These are phyloP conservation scores for Apomyelois bistriatella DNA, from an alignment of 2,888 invertebrate species.

Conservation along the genomic window DNA sequence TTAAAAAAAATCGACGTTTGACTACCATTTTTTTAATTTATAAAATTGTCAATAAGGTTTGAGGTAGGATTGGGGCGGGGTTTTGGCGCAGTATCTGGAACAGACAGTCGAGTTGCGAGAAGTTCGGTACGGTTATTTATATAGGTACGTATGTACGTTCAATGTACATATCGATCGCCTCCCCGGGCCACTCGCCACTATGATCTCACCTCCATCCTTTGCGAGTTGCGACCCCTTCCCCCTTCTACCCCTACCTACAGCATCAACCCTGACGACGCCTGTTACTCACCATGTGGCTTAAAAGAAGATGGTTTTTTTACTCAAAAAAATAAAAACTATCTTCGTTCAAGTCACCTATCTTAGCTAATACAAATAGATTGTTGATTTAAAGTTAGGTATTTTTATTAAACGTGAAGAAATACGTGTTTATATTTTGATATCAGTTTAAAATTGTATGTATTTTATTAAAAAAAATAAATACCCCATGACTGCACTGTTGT, in stretches of 20 bases:
- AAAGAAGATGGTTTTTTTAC: not conserved
- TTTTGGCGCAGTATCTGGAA: conserved; percentile 78
- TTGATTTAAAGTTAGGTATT: no score
- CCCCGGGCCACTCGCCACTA: conserved; percentile 79
- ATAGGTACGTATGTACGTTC: conserved; percentile 76
- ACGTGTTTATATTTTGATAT: no score
- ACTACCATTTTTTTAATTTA: conserved; percentile 20
- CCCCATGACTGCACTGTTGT: no score
- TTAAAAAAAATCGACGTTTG: no score
- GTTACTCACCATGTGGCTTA: conserved; percentile 43
- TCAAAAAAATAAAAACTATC: not conserved
- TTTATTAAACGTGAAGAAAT: no score
- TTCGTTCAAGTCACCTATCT: no score
- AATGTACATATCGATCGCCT: conserved; percentile 80
- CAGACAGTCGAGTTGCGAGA: conserved; percentile 77
- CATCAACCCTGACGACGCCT: conserved; percentile 56
- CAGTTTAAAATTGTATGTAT: no score
- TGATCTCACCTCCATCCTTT: conserved; percentile 79
- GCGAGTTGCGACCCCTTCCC: conserved; percentile 51
- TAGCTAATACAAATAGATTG: no score
- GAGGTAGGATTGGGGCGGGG: conserved; percentile 50
- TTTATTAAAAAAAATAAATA: no score
- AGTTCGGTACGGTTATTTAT: conserved; percentile 76
- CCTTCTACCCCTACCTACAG: conserved; percentile 50
- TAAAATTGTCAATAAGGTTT: conserved; percentile 50